Percentiles rank a stretch among this genome's conserved stretches.
phyloP scores from a whole-genome alignment of 2,888 invertebrate genomes.

The Fragum whitleyi region DNA sequence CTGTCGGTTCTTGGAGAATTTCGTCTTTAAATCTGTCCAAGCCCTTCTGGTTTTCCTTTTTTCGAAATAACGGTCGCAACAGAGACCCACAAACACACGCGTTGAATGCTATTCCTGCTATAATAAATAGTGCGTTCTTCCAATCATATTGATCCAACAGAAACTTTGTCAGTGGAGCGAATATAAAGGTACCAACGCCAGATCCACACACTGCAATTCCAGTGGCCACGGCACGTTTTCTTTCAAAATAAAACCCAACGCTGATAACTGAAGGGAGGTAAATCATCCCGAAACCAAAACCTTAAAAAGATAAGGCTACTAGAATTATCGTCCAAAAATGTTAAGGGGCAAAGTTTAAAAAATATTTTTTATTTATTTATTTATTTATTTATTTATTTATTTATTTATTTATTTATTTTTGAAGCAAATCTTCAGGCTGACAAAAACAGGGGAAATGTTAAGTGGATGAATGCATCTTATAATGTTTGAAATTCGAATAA shows the following conservation, averaged over 20 bases:
- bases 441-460: too few relatives aligned
- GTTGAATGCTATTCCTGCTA: constrained; percentile 91
- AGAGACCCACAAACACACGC: constrained; percentile 92
- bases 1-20: too few relatives aligned
- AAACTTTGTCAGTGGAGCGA: constrained; percentile 91
- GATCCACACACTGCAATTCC: constrained; percentile 98
- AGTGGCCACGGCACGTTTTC: constrained; percentile 97
- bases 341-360: too few relatives aligned
- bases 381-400: too few relatives aligned
- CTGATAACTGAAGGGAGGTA: constrained; percentile 98
- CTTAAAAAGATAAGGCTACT: constrained; percentile 86
- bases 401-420: too few relatives aligned
- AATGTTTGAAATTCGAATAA: too few relatives aligned
- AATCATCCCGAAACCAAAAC: constrained; percentile 96
- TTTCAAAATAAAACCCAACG: constrained; percentile 98
- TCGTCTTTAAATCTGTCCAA: too few relatives aligned
- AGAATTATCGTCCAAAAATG: too few relatives aligned
- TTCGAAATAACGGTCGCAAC: constrained; percentile 91
- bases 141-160: constrained; percentile 90
- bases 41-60: constrained; percentile 48
- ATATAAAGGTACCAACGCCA: constrained; percentile 96
- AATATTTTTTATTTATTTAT: too few relatives aligned
- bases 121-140: constrained; percentile 89
- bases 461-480: too few relatives aligned
- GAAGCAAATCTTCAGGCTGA: too few relatives aligned